Evolutionary conservation across 2,888 invertebrate species (phyloP), one percentile per base, ranked within the genome.

Genomic region (Drosophila anomelani): DNA sequence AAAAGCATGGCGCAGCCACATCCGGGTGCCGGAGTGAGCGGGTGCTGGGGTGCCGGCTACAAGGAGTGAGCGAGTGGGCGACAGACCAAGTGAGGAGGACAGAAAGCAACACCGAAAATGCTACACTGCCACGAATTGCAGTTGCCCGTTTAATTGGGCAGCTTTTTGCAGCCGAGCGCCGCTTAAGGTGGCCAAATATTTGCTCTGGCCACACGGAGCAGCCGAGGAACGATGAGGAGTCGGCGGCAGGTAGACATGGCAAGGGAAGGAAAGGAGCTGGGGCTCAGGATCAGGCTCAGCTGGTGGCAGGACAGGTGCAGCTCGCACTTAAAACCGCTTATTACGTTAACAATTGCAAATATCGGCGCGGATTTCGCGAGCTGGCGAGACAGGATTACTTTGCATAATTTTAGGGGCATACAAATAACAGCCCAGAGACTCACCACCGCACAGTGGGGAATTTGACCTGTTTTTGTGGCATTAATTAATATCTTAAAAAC

Each of bases 1-100:
- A 86, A 86, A 83, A 86, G 88, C 89, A 83, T 84, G 88, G 89
- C 87, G 78, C 88, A 86, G 89, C 88, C 87, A 90, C 87, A 86
- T 88, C 90, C 87, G 88, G 76, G 57, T 60, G 46, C 49, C 68
- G 53, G 70, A 36, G 47, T 34, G 47, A 41, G 53, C 20, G 41
- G 38, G 51, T n/a, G 51, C 47, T 29, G 47, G 29, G 29, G 5
- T 17, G 13, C 51, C 34, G 13, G 34, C 34, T 20, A 23, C 5
- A 20, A 34, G 51, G 51, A 34, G 20, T 34, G 38, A 36, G 53
- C 17, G 39, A 29, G 36, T 6, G 57, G 20, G 47, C 44, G 29
- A 29, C 29, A 29, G 29, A 29, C 29, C 29, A 29, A n/a, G 36
- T 17, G 53, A 39, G 58, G 8, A 41, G 38, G 36, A n/a, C 36